Evolutionary conservation across 2,113 vertebrate genomes (phyloP).

Genomic region (Saimiri boliviensis): DNA sequence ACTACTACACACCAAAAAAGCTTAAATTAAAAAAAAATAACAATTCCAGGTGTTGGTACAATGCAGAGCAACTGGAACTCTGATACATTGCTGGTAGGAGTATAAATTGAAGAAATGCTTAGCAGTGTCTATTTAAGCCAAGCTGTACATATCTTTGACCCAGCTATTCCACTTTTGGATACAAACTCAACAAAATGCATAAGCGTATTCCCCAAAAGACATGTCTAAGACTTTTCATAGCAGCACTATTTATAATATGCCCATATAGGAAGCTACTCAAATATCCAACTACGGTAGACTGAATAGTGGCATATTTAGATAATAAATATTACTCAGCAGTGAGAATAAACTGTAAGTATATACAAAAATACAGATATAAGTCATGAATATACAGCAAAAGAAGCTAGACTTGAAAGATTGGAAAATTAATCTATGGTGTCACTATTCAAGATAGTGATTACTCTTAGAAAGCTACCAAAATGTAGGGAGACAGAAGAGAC

Average conservation of each 20-base stretch:
- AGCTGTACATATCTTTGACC: neutral
- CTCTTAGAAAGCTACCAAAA: neutral
- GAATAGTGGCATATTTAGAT: neutral
- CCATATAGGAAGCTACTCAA: neutral
- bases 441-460: neutral
- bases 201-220: neutral
- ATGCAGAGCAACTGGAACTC: neutral
- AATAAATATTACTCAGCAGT: neutral
- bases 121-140: neutral
- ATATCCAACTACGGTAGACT: neutral
- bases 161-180: neutral
- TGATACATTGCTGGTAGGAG: neutral
- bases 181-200: neutral
- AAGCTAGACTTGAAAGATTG: neutral
- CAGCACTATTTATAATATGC: neutral
- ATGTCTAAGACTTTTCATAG: neutral
- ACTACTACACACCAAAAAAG: neutral
- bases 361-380: neutral
- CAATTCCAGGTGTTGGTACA: neutral
- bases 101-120: neutral
- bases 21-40: neutral
- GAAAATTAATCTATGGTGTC: neutral
- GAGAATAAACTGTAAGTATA: neutral
- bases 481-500: neutral
- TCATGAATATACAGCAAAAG: neutral